Percentiles rank a stretch among this genome's conserved stretches.
Conservation (phyloP, 2,113 vertebrate genomes). For the Syngnathus scovelli region DNA sequence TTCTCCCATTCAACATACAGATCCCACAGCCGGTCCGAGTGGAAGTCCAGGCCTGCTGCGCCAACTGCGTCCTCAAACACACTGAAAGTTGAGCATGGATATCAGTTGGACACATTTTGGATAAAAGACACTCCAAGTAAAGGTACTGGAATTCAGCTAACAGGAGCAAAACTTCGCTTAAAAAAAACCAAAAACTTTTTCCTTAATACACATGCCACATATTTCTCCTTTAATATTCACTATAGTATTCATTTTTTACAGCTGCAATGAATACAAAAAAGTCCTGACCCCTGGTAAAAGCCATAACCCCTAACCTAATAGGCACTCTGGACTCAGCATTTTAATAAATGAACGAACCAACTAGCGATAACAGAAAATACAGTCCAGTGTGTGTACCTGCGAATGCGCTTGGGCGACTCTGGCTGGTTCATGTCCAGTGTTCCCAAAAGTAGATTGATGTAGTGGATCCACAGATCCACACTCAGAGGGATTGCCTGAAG, state of each 20-base stretch:
- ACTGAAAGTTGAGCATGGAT: constrained; percentile 44
- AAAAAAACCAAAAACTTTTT: no score
- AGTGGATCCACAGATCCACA: constrained; percentile 83
- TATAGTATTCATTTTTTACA: no score
- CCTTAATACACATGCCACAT: no score
- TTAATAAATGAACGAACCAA: not conserved
- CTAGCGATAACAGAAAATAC: not conserved
- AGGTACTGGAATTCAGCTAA: not conserved
- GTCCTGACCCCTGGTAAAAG: no score
- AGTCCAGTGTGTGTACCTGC: constrained; percentile 56
- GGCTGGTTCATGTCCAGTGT: constrained; percentile 74
- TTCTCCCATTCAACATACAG: constrained; percentile 80
- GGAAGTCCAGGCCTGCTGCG: constrained; percentile 78
- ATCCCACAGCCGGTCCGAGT: constrained; percentile 82
- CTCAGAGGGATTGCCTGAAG: constrained; percentile 77
- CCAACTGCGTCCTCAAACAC: constrained; percentile 73
- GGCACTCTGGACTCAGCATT: not conserved
- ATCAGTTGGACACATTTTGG: not conserved
- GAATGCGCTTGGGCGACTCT: constrained; percentile 70
- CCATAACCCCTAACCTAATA: no score
- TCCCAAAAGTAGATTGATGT: constrained; percentile 75
- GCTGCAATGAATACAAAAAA: no score
- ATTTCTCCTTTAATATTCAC: no score
- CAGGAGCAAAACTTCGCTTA: no score
- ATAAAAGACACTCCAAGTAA: not conserved